Evolutionary conservation across 2,113 vertebrate species (phyloP).

Genomic region (Raja brachyura): DNA sequence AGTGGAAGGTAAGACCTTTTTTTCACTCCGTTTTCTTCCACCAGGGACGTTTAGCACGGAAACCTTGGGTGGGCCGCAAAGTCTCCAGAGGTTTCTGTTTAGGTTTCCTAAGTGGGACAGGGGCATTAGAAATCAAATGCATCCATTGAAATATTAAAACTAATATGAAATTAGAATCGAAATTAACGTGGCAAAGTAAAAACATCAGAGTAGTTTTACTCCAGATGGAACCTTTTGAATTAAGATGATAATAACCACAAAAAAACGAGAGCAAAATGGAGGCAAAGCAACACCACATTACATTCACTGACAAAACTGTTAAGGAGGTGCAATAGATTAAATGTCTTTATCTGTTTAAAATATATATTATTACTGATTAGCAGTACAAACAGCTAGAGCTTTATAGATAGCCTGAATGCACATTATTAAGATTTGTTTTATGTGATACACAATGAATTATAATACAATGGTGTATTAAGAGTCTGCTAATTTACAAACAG

Average conservation of each 20-base stretch:
- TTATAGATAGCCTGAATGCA: not conserved
- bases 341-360: not conserved
- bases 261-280: not conserved
- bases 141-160: not conserved
- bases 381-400: not conserved
- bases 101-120: too few species aligned
- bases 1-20: too few species aligned
- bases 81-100: too few species aligned
- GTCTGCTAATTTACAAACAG: not conserved
- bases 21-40: too few species aligned
- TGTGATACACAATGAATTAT: not conserved
- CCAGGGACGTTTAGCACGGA: too few species aligned
- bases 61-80: too few species aligned
- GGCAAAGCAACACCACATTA: not conserved
- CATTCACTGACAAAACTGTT: not conserved
- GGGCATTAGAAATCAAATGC: not conserved
- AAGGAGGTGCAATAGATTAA: not conserved
- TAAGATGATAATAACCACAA: not conserved
- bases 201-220: not conserved
- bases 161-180: not conserved
- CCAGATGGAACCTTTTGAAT: not conserved
- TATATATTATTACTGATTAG: not conserved
- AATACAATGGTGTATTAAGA: not conserved
- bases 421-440: not conserved
- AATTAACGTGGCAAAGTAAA: not conserved